Evolutionary conservation across 1,140 invertebrate species (phyloP).

Genomic region (Drosophila varians): DNA sequence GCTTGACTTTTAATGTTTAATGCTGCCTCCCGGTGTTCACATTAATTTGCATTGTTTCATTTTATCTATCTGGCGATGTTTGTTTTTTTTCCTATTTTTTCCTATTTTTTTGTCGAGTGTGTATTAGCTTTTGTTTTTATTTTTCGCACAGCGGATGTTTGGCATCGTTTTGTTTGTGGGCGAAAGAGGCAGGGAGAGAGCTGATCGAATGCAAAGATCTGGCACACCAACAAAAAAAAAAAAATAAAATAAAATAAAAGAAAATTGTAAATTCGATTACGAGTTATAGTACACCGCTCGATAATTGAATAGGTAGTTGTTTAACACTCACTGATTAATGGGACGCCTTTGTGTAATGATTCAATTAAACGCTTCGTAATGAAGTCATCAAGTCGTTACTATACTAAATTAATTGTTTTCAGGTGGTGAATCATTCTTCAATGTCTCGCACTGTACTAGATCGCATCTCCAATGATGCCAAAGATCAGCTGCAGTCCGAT

Average conservation of each 20-base stretch:
- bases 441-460: slow-evolving; percentile 2
- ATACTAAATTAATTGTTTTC: too few species aligned
- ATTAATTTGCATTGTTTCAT: slow-evolving; percentile 76
- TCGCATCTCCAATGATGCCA: slow-evolving; percentile 21
- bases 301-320: slow-evolving; percentile 6
- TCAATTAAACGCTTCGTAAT: slow-evolving; percentile 36
- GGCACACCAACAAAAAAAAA: slow-evolving; percentile 60
- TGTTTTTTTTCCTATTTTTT: slow-evolving; percentile 8
- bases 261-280: slow-evolving; percentile 38
- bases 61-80: slow-evolving; percentile 19
- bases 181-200: slow-evolving; percentile 29
- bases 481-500: slow-evolving; percentile 18
- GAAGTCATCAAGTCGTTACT: slow-evolving; percentile 38
- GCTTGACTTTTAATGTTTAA: slow-evolving; percentile 62
- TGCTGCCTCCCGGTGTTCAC: slow-evolving; percentile 48
- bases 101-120: slow-evolving; percentile 7
- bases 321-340: slow-evolving; percentile 22
- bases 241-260: too few species aligned
- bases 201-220: slow-evolving; percentile 48
- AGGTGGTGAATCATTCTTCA: too few species aligned
- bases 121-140: slow-evolving; percentile 16
- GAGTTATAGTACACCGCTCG: slow-evolving; percentile 15
- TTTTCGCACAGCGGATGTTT: slow-evolving; percentile 65
- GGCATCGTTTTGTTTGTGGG: slow-evolving; percentile 50
- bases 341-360: slow-evolving; percentile 14